phyloP scores from a whole-genome alignment of 1,140 invertebrate species.

The Pygmarrhopalites habei region DNA sequence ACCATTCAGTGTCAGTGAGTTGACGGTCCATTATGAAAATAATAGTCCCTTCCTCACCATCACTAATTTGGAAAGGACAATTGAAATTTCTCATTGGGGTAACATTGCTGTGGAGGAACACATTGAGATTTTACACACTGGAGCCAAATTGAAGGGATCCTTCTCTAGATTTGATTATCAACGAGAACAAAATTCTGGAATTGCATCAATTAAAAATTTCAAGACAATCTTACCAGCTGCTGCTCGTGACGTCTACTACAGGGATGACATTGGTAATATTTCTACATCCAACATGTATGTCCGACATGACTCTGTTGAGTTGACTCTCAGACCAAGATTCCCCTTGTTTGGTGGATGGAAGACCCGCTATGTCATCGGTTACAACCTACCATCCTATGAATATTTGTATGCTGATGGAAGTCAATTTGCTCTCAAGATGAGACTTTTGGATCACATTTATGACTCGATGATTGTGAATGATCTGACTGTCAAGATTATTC shows the following conservation, averaged over 20 bases:
- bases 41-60: conserved; percentile 92
- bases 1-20: conserved; percentile 59
- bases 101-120: conserved; percentile 96
- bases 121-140: conserved; percentile 83
- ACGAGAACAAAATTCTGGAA: conserved; percentile 72
- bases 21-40: conserved; percentile 86
- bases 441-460: conserved; percentile 89
- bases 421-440: conserved; percentile 81
- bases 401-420: conserved; percentile 71
- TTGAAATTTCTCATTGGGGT: conserved; percentile 99
- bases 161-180: conserved; percentile 95
- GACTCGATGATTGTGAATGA: conserved; percentile 95
- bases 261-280: conserved; percentile 99
- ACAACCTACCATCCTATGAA: conserved; percentile 95
- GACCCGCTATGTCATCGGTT: conserved; percentile 92
- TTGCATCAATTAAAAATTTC: conserved; percentile 83
- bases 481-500: conserved; percentile 78
- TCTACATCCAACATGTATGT: conserved; percentile 89
- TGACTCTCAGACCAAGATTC: conserved; percentile 90
- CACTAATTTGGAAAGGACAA: conserved; percentile 69
- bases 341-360: conserved; percentile 99
- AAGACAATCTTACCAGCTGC: conserved; percentile 87
- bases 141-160: conserved; percentile 86
- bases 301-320: conserved; percentile 82
- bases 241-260: conserved; percentile 83